Percentiles rank a stretch among this genome's conserved stretches.
These are phyloP conservation scores for Lydus trimaculatus DNA, from an alignment of 2,888 invertebrate species.

Conservation along the genomic window DNA sequence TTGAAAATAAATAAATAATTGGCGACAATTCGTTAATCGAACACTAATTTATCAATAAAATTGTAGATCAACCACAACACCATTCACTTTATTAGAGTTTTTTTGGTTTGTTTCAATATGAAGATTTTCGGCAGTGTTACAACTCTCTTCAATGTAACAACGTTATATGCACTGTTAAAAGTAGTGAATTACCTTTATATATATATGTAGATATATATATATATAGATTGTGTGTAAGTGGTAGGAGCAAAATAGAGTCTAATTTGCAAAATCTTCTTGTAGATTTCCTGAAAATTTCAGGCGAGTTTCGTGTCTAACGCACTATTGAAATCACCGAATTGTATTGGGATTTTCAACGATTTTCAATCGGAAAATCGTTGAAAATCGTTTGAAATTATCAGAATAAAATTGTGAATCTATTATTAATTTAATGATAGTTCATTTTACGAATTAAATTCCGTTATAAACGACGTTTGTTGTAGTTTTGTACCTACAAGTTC, in stretches of 20 bases:
- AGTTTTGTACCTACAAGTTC: too few species aligned
- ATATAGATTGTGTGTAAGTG: not conserved
- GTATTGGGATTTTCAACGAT: not conserved
- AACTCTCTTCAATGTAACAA: not conserved
- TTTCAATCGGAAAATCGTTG: not conserved
- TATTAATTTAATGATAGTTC: not conserved
- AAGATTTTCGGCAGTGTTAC: not conserved
- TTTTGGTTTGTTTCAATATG: not conserved
- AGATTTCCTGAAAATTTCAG: not conserved
- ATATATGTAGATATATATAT: not conserved
- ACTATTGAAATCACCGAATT: not conserved
- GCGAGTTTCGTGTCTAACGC: not conserved
- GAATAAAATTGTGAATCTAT: not conserved
- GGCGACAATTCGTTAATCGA: not conserved
- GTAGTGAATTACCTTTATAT: constrained; percentile 2
- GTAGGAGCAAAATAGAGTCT: not conserved
- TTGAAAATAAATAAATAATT: not conserved
- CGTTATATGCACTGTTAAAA: constrained; percentile 1
- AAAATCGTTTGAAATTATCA: not conserved
- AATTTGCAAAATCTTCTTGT: not conserved
- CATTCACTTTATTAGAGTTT: not conserved
- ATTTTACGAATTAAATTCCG: constrained; percentile 1
- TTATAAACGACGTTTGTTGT: not conserved
- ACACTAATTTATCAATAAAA: not conserved
- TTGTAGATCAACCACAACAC: not conserved